Percentiles rank a stretch among this genome's conserved stretches.
Evolutionary conservation across 2,113 vertebrate genomes (phyloP).

Genomic region (Microtus montanus): DNA sequence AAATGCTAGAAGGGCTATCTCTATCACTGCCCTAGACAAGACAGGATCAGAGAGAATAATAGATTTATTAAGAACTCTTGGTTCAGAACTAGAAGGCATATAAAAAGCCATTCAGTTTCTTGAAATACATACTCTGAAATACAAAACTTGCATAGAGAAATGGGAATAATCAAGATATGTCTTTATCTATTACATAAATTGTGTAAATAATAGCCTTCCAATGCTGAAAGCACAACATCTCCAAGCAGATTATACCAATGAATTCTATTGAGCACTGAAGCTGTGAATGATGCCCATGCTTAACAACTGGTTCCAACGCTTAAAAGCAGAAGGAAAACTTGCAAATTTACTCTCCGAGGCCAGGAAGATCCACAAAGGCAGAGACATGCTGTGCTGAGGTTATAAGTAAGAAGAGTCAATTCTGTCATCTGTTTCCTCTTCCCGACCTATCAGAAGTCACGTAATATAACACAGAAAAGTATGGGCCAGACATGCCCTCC

Average conservation of each 20-base stretch:
- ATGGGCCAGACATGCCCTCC: too few relatives aligned
- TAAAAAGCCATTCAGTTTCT: neutral
- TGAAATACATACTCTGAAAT: neutral
- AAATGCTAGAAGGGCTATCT: neutral
- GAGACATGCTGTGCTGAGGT: neutral
- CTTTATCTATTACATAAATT: neutral
- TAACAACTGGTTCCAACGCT: neutral
- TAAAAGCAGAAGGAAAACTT: neutral
- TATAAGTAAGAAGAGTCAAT: neutral
- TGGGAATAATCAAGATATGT: neutral
- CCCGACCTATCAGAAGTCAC: neutral
- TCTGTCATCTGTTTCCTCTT: neutral
- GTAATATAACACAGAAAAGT: neutral
- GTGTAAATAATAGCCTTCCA: neutral
- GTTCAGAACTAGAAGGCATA: neutral
- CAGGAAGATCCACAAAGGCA: neutral
- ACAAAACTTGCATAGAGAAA: neutral
- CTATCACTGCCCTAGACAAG: neutral
- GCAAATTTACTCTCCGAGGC: neutral
- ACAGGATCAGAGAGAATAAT: neutral
- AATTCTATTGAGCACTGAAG: neutral
- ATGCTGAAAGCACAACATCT: neutral
- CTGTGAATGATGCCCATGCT: neutral
- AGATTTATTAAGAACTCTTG: neutral
- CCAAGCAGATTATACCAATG: neutral